Base-by-base conservation (phyloP, 1,140 invertebrate genomes). In the Panagrolaimus sp. region DNA sequence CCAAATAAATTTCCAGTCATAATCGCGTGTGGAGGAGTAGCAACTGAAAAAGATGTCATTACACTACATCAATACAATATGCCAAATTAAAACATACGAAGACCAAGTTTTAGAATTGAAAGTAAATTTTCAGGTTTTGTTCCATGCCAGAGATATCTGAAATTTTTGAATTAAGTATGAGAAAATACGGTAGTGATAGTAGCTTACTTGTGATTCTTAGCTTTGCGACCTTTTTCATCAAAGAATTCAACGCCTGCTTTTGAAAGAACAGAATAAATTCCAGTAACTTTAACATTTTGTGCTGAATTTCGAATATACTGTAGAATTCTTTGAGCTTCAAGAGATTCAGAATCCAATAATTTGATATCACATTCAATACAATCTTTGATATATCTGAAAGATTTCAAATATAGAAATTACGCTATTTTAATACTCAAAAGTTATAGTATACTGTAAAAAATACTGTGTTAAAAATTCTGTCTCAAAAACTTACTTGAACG, bases 101-200 rank as follows among this genome's bases (percentile, higher is more conserved):
- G 47, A 3, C 65, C 65, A 1, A 51, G 9, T 51, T 46, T 66
- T 2, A 66, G 47, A 42, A 66, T 66, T 14, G 27, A 31, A 1
- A 53, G 14, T 9, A 66, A 23, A 63, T 66, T 66, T 53, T 66
- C 65, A 16, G 47, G 16, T 4, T 31, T 23, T 23, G 65, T 66
- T 38, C 65, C 65, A 42, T 66, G 65, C 65, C 65, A 66, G 25
- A 66, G 43, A 20, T 51, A 66, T 63, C 43, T 66, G 43, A 42
- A 42, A 66, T n/a, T n/a, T n/a, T n/a, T n/a, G 20, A 16, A 25
- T n/a, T 7, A 4, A 5, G 51, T 1, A 7, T 57, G 0, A 13
- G n/a, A 20, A 3, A 57, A 0, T 20, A 13, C n/a, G 27, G 14
- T n/a, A 57, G 8, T 14, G 0, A 5, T 5, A 38, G 2, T n/a